Evolutionary conservation across 2,113 vertebrate species (phyloP).

Genomic region (Odocoileus virginianus): DNA sequence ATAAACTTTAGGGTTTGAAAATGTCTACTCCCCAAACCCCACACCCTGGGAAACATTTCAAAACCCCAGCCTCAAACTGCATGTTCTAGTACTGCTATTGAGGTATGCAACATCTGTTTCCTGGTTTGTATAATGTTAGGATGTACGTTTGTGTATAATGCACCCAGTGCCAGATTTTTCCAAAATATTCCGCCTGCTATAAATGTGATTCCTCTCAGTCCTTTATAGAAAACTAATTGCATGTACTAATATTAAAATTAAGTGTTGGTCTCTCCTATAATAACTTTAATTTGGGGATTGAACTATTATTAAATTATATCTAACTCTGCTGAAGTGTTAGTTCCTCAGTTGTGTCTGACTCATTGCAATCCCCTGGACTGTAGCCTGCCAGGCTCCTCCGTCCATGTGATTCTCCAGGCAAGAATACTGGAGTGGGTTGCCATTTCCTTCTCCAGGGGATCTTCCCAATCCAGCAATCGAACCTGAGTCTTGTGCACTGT

Average conservation of each 20-base stretch:
- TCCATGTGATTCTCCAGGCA: not conserved
- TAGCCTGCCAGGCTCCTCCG: not conserved
- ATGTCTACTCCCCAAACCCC: not conserved
- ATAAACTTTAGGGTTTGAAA: not conserved
- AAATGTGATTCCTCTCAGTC: slow-evolving; percentile 66
- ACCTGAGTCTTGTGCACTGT: not conserved
- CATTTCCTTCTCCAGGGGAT: not conserved
- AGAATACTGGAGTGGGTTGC: not conserved
- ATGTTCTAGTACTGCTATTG: slow-evolving; percentile 35
- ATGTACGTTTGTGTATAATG: not conserved
- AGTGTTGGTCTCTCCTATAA: slow-evolving; percentile 75
- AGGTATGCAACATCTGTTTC: not conserved
- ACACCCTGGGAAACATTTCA: not conserved
- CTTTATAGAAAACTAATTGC: slow-evolving; percentile 64
- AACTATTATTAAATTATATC: slow-evolving; percentile 75
- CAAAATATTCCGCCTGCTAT: slow-evolving; percentile 49
- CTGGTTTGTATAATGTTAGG: not conserved
- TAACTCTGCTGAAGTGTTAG: slow-evolving; percentile 66
- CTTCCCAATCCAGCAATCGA: not conserved
- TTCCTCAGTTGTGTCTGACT: not conserved
- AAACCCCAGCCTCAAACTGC: not conserved
- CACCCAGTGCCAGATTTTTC: not conserved
- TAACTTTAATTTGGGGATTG: slow-evolving; percentile 77
- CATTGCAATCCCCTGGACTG: not conserved
- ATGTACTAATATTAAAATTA: slow-evolving; percentile 65